Base-by-base conservation (phyloP, 2,797 vertebrate species). In the Choloepus didactylus region DNA sequence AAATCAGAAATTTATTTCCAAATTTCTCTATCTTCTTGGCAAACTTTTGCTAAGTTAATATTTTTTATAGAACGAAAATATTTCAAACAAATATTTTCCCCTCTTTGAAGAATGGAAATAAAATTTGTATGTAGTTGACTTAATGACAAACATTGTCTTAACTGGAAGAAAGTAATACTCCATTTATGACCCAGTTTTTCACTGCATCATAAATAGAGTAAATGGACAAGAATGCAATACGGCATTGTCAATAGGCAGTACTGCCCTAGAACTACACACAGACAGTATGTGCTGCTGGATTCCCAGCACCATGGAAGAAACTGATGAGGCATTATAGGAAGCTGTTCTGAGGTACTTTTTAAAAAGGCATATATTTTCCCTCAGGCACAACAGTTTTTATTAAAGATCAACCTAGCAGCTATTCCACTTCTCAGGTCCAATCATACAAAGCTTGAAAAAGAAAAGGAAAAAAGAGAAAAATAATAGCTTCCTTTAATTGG, bases 401-500 rank as follows among this genome's bases (percentile, higher is more conserved):
- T 35, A 92, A 95, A 96, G 97, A 92, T 87, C 64, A 89, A 76
- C 94, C 95, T 31, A 96, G 97, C 91, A 97, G 92, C 94, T 97
- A 89, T 82, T 23, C 70, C 46, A 89, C 23, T 91, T 95, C 49
- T 95, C 87, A 91, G 89, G 54, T 96, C 93, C 87, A 88, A 92
- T 95, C 54, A 87, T 14, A 92, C 59, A 62, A 89, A 70, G 60
- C 46, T 94, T 87, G 59, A 64, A 56, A 25, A 9, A 27, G 23
- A 29, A 67, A 59, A n/a, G 15, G 35, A 21, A 49, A 69, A 19
- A 56, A 56, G 11, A 82, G 18, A 67, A 51, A 62, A 76, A 15
- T 19, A 21, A 35, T 0, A 95, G 72, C 59, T 96, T 87, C 85
- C 94, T 44, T 81, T 82, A 86, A 94, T 3, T 95, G 81, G 84